A percentile compares a stretch with the other conserved stretches of the same genome.
These are phyloP conservation scores for Turdus rufiventris DNA, from an alignment of 2,113 vertebrate species.

Conservation along the genomic window DNA sequence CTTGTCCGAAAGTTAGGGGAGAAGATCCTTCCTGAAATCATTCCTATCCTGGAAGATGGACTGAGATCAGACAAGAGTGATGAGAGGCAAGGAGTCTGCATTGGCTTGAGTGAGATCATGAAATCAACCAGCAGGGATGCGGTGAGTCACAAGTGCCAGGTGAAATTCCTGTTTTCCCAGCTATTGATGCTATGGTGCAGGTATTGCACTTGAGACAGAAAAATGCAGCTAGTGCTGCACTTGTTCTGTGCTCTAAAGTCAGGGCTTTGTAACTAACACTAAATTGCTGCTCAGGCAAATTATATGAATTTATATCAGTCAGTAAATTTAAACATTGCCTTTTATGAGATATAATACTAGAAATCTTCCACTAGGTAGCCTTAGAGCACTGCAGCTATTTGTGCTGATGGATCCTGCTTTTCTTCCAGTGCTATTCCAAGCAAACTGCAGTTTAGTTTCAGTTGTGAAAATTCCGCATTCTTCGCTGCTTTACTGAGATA, in stretches of 20 bases:
- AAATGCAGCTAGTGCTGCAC: background rate
- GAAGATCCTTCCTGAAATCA: constrained; percentile 98
- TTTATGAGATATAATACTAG: background rate
- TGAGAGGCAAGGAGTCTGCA: constrained; percentile 96
- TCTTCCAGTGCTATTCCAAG: background rate
- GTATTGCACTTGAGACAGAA: background rate
- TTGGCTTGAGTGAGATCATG: constrained; percentile 97
- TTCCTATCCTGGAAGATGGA: constrained; percentile 95
- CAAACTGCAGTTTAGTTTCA: background rate
- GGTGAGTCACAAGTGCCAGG: constrained; percentile 67
- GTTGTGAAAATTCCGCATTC: background rate
- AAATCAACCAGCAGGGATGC: constrained; percentile 97
- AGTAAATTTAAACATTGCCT: background rate
- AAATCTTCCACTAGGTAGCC: background rate
- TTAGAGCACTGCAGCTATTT: background rate
- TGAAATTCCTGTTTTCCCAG: background rate
- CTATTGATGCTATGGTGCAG: background rate
- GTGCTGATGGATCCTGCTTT: background rate
- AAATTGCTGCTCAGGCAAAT: background rate
- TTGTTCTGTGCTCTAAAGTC: background rate
- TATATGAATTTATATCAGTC: background rate
- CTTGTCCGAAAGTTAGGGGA: constrained; percentile 97
- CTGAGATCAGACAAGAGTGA: constrained; percentile 93
- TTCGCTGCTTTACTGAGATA: background rate
- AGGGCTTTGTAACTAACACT: background rate